Evolutionary conservation across 2,113 vertebrate genomes (phyloP), one percentile per base, ranked within the genome.

Genomic region (Marmota monax): DNA sequence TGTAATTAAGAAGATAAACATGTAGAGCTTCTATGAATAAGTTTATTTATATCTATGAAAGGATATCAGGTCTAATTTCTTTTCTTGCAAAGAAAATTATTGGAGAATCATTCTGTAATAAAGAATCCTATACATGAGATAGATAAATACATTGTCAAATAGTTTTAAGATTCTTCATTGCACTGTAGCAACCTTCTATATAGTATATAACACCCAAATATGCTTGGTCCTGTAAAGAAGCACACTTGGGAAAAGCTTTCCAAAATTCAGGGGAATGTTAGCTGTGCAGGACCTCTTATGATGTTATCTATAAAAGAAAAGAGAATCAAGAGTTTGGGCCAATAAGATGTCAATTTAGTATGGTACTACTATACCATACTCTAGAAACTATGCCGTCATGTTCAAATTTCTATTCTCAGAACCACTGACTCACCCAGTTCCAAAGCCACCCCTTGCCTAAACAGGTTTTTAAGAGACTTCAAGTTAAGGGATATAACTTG

Each of bases 31-130:
- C 32, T 91, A 82, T 72, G 8, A 76, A 7, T 67, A 90, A 45
- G 20, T 70, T 91, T 95, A 61, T 56, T 56, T 85, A 86, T 34
- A 69, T 45, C 63, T 20, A n/a, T 77, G 51, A 92, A 76, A 95
- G 32, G n/a, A 91, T 78, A 29, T 70, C 56, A 22, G 51, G 53
- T 74, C 42, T 94, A 48, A 58, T 69, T 73, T 93, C 76, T 84
- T 95, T 89, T 29, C 74, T 82, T 93, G 20, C 29, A 69, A 90
- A 65, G 45, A 89, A 86, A 90, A 95, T 80, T 67, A 80, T 34
- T 84, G 70, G n/a, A 89, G 34, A 89, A 45, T 67, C 72, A 88
- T 37, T 63, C 53, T 73, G 32, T 7, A 48, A 45, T 73, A 3
- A 95, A 87, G 42, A 77, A 42, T 37, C 34, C 27, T 67, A 84